Conservation (phyloP, 2,888 invertebrate species). For the Drosophila kambysellisi region DNA sequence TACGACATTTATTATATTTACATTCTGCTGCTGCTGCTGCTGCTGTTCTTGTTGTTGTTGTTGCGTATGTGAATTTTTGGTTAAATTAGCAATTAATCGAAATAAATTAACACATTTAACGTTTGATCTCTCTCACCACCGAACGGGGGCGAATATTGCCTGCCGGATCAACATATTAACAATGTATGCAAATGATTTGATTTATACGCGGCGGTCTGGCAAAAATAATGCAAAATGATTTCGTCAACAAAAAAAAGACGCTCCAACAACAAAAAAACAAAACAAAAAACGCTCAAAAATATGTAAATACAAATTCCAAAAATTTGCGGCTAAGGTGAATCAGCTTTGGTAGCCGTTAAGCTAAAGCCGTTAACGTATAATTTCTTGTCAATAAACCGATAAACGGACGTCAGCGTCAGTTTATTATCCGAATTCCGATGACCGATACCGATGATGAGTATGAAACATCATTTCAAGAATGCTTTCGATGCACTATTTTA, state of each 20-base stretch:
- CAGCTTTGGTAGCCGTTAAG: slow-evolving; percentile 26
- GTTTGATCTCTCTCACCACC: slow-evolving; percentile 27
- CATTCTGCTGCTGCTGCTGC: background rate
- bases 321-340: slow-evolving; percentile 10
- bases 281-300: slow-evolving; percentile 4
- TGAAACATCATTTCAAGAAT: background rate
- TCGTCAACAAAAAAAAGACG: slow-evolving; percentile 49
- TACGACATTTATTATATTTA: slow-evolving; percentile 53
- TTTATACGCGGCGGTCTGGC: slow-evolving; percentile 27
- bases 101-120: slow-evolving; percentile 64
- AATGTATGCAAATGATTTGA: slow-evolving; percentile 65
- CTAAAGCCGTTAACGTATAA: slow-evolving; percentile 17
- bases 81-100: slow-evolving; percentile 70
- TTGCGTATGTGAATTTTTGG: slow-evolving; percentile 29
- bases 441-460: no score
- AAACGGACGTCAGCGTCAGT: slow-evolving; percentile 1
- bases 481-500: background rate
- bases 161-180: slow-evolving; percentile 35
- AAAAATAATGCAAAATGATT: slow-evolving; percentile 34
- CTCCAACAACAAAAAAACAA: slow-evolving; percentile 3
- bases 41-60: background rate
- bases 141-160: slow-evolving; percentile 9
- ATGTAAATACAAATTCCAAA: slow-evolving; percentile 30
- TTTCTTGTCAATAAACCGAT: slow-evolving; percentile 35
- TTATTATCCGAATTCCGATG: slow-evolving; percentile 9